Base-by-base conservation (phyloP, 2,797 vertebrate genomes). In the Acanthornis magna region DNA sequence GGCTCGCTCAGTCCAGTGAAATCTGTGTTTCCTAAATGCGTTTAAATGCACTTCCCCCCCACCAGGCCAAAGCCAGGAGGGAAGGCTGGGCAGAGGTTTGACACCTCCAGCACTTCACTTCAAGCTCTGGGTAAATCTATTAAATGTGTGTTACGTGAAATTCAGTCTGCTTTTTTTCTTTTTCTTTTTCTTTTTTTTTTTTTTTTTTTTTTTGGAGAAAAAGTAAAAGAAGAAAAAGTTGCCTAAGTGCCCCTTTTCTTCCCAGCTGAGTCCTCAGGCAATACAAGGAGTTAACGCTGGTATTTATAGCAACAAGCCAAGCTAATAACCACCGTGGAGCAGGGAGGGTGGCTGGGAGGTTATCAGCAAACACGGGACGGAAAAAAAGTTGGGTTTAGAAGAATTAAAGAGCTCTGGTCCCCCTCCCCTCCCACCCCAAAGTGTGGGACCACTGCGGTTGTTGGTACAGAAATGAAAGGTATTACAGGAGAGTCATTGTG, bases 401-500 rank as follows among this genome's bases (percentile, higher is more conserved):
- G 86, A 77, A 92, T 91, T 50, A 71, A 50, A 85, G 50, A 43
- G 58, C 55, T 89, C 13, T 88, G 6, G 2, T 38, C 36, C 23
- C 74, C 73, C 78, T 77, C 42, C 47, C 47, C 40, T 89, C 57
- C 29, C 47, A 30, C 43, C 45, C 57, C 0, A 0, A 68, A 74
- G 87, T 72, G 76, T 61, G 78, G 51, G 85, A 88, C 76, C 27
- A 47, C n/a, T 71, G 61, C 0, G 27, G 34, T 57, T 40, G 85
- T 54, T 45, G 62, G 61, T 95, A 65, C 38, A 95, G 94, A 91
- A 92, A 86, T 73, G 47, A 92, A 92, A 92, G 95, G 91, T 94
- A 76, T 81, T 91, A 97, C 83, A 96, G 96, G 91, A 77, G 92
- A 96, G 88, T 88, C 83, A 94, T 95, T 93, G 75, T 92, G 62